Percentiles rank a stretch among this genome's conserved stretches.
Evolutionary conservation across 1,140 invertebrate genomes (phyloP).

Genomic region (Diabrotica virgifera): DNA sequence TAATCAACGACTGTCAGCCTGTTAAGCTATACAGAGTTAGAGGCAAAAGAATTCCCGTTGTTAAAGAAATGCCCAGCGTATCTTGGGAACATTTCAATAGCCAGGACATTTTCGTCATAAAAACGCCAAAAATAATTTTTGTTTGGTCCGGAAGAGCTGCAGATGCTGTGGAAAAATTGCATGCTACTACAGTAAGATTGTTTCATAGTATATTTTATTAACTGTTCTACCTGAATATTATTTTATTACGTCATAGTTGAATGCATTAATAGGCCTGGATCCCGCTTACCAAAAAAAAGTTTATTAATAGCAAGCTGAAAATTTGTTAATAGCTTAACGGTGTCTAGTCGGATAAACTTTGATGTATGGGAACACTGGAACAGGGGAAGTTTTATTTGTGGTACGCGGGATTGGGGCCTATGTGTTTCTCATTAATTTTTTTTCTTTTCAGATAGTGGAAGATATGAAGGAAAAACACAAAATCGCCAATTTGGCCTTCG

Average conservation of each 20-base stretch:
- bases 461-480: conserved; percentile 50
- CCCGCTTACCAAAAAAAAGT: too few species aligned
- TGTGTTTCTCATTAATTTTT: too few species aligned
- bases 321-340: too few species aligned
- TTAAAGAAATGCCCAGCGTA: conserved; percentile 66
- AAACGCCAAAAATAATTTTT: conserved; percentile 66
- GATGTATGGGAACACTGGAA: too few species aligned
- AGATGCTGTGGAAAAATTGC: conserved; percentile 66
- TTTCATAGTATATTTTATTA: too few species aligned
- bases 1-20: conserved; percentile 29
- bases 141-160: conserved; percentile 80
- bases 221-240: not conserved
- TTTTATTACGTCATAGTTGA: not conserved
- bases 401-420: too few species aligned
- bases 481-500: conserved; percentile 61
- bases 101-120: conserved; percentile 82
- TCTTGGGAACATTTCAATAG: conserved; percentile 81
- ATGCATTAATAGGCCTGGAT: too few species aligned
- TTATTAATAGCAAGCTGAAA: too few species aligned
- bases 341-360: too few species aligned
- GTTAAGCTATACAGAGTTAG: conserved; percentile 66
- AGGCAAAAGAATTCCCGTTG: conserved; percentile 64
- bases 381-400: too few species aligned
- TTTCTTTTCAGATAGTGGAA: conserved; percentile 47
- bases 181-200: conserved; percentile 57